Percentiles rank a stretch among this genome's conserved stretches.
phyloP scores from a whole-genome alignment of 2,888 invertebrate genomes.

The Flexamia atlantica region DNA sequence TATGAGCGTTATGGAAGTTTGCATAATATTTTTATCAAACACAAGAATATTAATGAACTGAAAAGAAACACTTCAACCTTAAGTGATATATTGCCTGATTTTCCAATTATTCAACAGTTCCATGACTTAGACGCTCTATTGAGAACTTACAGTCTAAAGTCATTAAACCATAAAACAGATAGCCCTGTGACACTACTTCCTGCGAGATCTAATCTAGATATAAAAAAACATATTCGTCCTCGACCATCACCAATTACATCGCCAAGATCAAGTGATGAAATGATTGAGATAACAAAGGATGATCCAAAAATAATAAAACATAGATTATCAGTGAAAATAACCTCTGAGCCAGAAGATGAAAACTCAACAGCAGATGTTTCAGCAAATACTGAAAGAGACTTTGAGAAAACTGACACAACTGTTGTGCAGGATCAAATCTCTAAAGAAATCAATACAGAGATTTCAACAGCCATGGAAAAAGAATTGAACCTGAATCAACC shows the following conservation, averaged over 20 bases:
- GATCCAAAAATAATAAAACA: not conserved
- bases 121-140: conserved; percentile 68
- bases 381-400: not conserved
- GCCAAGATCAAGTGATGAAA: not conserved
- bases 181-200: conserved; percentile 83
- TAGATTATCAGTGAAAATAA: not conserved
- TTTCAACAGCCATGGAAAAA: not conserved
- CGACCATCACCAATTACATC: conserved; percentile 62
- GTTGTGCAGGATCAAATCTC: not conserved
- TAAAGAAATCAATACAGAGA: not conserved
- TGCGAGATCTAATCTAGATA: conserved; percentile 88
- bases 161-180: conserved; percentile 83
- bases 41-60: conserved; percentile 8
- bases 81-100: conserved; percentile 66
- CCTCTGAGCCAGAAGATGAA: not conserved
- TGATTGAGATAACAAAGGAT: not conserved
- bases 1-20: conserved; percentile 6
- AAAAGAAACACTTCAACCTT: not conserved
- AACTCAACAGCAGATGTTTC: not conserved
- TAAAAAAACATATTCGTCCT: conserved; percentile 80
- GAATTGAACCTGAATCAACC: not conserved
- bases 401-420: not conserved
- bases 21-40: conserved; percentile 30
- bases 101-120: conserved; percentile 70
- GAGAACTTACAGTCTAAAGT: conserved; percentile 62